Base-by-base conservation (phyloP, 2,113 vertebrate genomes). In the Steatornis caripensis region DNA sequence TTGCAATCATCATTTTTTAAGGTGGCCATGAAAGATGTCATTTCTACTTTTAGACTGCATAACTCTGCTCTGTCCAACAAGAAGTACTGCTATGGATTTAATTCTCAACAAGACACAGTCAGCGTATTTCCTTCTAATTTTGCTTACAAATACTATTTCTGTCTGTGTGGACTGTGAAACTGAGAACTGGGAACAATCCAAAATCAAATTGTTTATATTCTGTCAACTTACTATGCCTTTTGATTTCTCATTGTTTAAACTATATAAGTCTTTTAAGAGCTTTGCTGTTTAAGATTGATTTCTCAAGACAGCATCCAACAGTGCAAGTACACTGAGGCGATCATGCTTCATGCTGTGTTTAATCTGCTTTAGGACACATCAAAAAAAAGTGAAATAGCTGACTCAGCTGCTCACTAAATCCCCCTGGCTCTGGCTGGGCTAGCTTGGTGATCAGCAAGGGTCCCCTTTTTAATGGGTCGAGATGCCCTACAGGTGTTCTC, bases 71-170 rank as follows among this genome's bases (percentile, higher is more conserved):
- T 81, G 34, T 65, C 53, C 26, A 39, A 43, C 12, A 89, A 84
- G 82, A 96, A 78, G 3, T 46, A 78, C 14, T 64, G 26, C 32
- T 81, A 55, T 36, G 24, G 34, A 82, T 94, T 94, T 82, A 89
- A 85, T 91, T 91, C 74, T 82, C 69, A 93, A 45, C 26, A 87
- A 51, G 39, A 64, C 48, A 64, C 9, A 51, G 84, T 91, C 89
- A 96, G 91, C 89, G 46, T 87, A 92, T 95, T 95, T 89, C 15
- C 16, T 94, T 27, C 36, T 79, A 85, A 87, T 84, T 94, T 91
- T 93, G 77, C 87, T 95, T 96, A 94, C 74, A 91, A 82, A 84
- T 45, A 72, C 34, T 72, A 51, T 92, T 96, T 96, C 45, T 29
- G 6, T 60, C 61, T 89, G 30, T 45, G 53, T 72, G 41, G 30